phyloP scores from a whole-genome alignment of 2,888 invertebrate genomes.

The Trissoscelio sp. region DNA sequence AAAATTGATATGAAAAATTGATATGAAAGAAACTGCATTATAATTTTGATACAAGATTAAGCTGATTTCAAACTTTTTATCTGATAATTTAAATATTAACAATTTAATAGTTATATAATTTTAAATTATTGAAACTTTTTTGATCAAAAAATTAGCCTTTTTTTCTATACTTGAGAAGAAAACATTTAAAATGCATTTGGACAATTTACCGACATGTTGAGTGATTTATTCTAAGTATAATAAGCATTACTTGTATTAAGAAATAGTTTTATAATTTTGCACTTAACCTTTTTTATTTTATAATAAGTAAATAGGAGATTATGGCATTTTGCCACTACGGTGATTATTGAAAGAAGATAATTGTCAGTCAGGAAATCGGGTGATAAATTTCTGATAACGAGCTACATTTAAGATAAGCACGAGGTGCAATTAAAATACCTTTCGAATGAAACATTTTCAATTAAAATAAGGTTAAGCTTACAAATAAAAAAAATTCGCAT shows the following conservation, averaged over 20 bases:
- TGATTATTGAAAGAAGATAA: conserved; percentile 75
- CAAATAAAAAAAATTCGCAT: conserved; percentile 63
- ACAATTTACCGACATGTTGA: background rate
- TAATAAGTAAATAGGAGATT: conserved; percentile 71
- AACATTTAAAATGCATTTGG: too few relatives aligned
- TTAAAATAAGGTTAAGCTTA: conserved; percentile 70
- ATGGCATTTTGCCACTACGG: conserved; percentile 73
- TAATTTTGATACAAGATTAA: conserved; percentile 4
- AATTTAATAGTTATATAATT: too few relatives aligned
- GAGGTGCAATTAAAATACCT: conserved; percentile 81
- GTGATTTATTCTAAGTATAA: conserved; percentile 13
- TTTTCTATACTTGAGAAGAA: too few relatives aligned
- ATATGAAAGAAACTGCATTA: conserved; percentile 20
- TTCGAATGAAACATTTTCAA: conserved; percentile 76
- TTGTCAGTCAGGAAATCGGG: conserved; percentile 79
- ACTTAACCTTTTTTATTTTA: conserved; percentile 40
- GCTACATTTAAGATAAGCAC: conserved; percentile 80
- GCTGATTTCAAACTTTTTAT: too few relatives aligned
- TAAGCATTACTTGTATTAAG: conserved; percentile 9
- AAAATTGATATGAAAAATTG: conserved; percentile 17
- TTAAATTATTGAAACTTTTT: too few relatives aligned
- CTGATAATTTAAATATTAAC: too few relatives aligned
- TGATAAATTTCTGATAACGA: conserved; percentile 78
- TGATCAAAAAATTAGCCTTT: too few relatives aligned
- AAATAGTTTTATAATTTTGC: conserved; percentile 11